Conservation (phyloP, 2,797 vertebrate genomes). For the Argentina silus region DNA sequence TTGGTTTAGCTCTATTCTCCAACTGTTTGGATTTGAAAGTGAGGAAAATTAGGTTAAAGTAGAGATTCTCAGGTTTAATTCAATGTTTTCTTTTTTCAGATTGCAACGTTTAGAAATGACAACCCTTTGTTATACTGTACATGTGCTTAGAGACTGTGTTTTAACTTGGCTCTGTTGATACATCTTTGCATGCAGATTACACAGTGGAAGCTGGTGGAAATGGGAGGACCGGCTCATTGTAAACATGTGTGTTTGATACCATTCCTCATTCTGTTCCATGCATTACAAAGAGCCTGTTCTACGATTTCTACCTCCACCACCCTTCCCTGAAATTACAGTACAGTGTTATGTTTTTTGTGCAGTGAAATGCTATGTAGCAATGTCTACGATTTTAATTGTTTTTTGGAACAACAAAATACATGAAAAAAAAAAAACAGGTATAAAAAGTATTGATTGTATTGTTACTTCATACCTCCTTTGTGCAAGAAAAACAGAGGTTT, state of each 20-base stretch:
- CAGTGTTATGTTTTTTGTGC: neutral
- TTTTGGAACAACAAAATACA: neutral
- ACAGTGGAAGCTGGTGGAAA: no score
- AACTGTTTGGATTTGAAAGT: no score
- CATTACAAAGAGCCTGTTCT: no score
- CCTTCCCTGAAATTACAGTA: no score
- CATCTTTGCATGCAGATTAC: neutral
- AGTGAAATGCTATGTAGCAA: neutral
- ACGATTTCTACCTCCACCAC: no score
- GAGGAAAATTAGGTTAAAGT: no score
- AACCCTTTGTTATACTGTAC: neutral
- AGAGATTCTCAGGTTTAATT: no score
- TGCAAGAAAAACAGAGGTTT: constrained; percentile 10
- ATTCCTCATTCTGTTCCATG: no score
- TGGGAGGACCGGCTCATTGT: neutral
- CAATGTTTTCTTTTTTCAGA: no score
- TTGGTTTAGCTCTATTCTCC: no score
- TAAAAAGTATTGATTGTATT: constrained; percentile 16
- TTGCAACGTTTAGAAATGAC: no score
- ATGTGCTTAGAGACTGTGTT: neutral
- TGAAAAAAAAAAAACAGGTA: neutral
- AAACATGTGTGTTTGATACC: neutral
- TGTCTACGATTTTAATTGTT: neutral
- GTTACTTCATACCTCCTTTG: constrained; percentile 21
- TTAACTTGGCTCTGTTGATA: neutral